Evolutionary conservation across 2,888 invertebrate genomes (phyloP), one percentile per base, ranked within the genome.

Genomic region (Tetranychus truncatus): DNA sequence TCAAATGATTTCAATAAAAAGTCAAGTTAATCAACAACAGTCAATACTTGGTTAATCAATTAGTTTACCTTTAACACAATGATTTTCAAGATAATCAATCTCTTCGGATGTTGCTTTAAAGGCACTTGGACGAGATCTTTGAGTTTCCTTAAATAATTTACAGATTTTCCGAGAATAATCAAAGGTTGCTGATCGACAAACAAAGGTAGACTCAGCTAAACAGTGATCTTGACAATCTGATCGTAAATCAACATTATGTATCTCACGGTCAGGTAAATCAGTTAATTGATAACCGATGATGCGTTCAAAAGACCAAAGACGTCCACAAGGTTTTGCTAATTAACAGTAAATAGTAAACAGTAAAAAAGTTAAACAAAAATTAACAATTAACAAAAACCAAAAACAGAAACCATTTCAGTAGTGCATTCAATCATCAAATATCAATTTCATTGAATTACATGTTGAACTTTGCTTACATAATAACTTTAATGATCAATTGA

Each of bases 81-180:
- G 85, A 80, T 85, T 86, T 80, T 86, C 86, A 78, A 85, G 81
- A 80, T 86, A 86, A 78, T 86, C 85, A 71, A 84, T 82, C 79
- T 83, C 81, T 65, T 81, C 81, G 77, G 80, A 80, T 74, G 81
- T 81, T 76, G 81, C 79, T 34, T 82, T 80, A 79, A 85, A 84
- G 74, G 83, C 82, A 75, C 82, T 82, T 20, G 85, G 84, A 74
- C 84, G 83, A 4, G 84, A 76, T 18, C 86, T 80, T 75, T 85
- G 80, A 72, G 85, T 85, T 77, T 85, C 85, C 34, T 83, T 81
- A 78, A 84, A 84, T 45, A 85, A 80, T 55, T 83, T 82, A 79
- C 85, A 85, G 76, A 83, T 83, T 1, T 82, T 82, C 4, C 82
- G 83, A 78, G 81, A 80, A 74, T 84, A 82, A 80, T 85, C 84